phyloP scores from a whole-genome alignment of 1,140 invertebrate species.

The Cherax destructor region DNA sequence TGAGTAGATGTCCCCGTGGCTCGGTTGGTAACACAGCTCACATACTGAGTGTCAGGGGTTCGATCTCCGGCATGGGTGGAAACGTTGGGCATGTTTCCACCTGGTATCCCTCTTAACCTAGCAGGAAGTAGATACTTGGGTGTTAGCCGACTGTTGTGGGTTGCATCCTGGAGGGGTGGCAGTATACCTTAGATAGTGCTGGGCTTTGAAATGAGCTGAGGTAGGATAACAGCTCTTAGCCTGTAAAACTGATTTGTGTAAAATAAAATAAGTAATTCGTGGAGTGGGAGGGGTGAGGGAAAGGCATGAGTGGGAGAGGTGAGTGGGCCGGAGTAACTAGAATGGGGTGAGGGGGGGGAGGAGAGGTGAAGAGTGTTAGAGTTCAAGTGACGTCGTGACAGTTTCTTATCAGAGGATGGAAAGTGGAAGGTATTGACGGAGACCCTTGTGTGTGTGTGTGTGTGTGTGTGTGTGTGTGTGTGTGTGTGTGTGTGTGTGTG shows the following conservation, averaged over 20 bases:
- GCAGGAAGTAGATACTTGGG: too few relatives aligned
- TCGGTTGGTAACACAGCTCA: too few relatives aligned
- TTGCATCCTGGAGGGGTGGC: too few relatives aligned
- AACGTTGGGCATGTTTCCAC: too few relatives aligned
- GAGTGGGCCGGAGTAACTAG: neutral
- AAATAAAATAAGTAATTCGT: neutral
- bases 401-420: conserved; percentile 5
- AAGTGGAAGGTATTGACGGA: neutral
- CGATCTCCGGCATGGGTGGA: too few relatives aligned
- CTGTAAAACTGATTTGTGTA: too few relatives aligned
- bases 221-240: too few relatives aligned
- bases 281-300: neutral
- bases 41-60: too few relatives aligned
- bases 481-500: neutral
- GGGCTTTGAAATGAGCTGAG: too few relatives aligned
- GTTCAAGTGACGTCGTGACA: conserved; percentile 38
- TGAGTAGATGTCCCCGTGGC: neutral
- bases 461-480: neutral
- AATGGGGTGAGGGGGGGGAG: conserved; percentile 7
- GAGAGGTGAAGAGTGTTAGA: conserved; percentile 21
- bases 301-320: neutral
- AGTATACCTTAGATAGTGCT: too few relatives aligned
- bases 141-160: too few relatives aligned
- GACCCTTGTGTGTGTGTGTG: neutral
- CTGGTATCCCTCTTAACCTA: too few relatives aligned